Percentiles rank a stretch among this genome's conserved stretches.
Evolutionary conservation across 2,113 vertebrate species (phyloP).

Genomic region (Pelusios castaneus): DNA sequence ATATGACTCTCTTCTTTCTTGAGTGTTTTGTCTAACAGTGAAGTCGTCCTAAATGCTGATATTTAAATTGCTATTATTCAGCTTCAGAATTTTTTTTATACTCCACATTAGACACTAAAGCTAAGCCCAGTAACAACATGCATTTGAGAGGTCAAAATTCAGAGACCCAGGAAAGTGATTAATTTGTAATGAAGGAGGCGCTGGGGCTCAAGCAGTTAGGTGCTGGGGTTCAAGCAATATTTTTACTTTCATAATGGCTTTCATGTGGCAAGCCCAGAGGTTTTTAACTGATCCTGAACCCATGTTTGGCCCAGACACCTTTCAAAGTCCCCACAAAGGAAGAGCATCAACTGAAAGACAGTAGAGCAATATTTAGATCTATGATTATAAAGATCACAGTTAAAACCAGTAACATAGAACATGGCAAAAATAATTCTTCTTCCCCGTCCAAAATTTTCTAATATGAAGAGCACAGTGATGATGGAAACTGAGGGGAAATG

Average conservation of each 20-base stretch:
- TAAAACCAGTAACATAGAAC: background rate
- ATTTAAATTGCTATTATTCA: background rate
- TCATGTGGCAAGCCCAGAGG: background rate
- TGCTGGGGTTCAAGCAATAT: background rate
- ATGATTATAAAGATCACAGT: background rate
- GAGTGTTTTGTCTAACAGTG: background rate
- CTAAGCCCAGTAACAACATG: background rate
- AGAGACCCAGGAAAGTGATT: background rate
- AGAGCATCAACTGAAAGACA: background rate
- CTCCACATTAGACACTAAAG: background rate
- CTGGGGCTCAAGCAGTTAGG: background rate
- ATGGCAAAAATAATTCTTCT: background rate
- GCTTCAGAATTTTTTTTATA: background rate
- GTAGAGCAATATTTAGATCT: rapidly evolving
- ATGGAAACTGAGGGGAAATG: background rate
- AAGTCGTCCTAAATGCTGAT: rapidly evolving
- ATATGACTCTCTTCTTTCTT: background rate
- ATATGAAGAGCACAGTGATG: rapidly evolving
- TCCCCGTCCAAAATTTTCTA: background rate
- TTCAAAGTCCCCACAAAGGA: background rate
- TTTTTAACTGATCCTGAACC: background rate
- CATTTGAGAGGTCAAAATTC: background rate
- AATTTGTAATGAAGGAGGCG: background rate
- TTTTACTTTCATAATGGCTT: background rate
- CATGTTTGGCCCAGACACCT: background rate